phyloP scores from a whole-genome alignment of 2,797 vertebrate species.

The Salmo trutta region DNA sequence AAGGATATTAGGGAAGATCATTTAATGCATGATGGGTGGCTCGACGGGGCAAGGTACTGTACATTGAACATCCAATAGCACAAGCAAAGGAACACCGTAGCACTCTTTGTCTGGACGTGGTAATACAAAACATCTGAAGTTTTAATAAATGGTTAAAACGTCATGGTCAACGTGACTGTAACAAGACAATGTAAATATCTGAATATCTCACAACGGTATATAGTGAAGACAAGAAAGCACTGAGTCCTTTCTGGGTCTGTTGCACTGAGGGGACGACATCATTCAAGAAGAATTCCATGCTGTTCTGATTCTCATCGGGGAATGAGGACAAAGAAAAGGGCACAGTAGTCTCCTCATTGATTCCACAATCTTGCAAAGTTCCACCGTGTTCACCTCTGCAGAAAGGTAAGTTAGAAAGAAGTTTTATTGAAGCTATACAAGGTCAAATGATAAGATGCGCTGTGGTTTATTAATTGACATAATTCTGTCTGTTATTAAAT shows the following conservation, averaged over 20 bases:
- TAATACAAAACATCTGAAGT: not conserved
- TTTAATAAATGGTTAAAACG: no score
- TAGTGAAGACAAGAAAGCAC: constrained; percentile 59
- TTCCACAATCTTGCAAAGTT: constrained; percentile 38
- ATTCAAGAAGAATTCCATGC: constrained; percentile 25
- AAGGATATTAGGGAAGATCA: no score
- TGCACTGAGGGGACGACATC: constrained; percentile 50
- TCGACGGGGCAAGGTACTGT: not conserved
- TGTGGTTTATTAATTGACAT: no score
- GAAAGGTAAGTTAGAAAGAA: not conserved
- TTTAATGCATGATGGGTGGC: no score
- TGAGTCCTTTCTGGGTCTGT: constrained; percentile 59
- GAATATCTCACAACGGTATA: constrained; percentile 12
- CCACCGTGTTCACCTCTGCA: constrained; percentile 30
- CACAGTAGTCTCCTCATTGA: constrained; percentile 38
- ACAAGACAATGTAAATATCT: no score
- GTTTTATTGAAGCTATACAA: no score
- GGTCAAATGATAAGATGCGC: no score
- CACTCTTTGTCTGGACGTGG: not conserved
- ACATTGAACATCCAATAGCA: not conserved
- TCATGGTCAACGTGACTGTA: no score
- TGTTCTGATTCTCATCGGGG: not conserved
- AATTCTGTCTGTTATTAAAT: no score
- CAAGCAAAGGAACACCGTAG: not conserved
- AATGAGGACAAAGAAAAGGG: constrained; percentile 52